These are phyloP conservation scores for Chelonus formosanus DNA, from an alignment of 2,888 invertebrate genomes.

Conservation along the genomic window DNA sequence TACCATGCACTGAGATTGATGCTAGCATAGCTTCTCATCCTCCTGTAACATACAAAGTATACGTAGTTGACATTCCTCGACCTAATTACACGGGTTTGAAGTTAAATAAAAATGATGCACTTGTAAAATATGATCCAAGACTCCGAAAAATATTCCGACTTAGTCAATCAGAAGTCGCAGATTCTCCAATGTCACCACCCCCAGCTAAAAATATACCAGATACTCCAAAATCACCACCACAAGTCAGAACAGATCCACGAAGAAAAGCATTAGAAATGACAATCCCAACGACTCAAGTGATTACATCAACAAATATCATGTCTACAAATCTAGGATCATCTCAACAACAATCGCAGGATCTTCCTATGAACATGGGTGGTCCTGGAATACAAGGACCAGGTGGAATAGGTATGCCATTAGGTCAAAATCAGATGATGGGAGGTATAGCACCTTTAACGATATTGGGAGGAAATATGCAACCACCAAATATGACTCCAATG, in stretches of 20 bases:
- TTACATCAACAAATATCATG: constrained; percentile 28
- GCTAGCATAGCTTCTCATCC: constrained; percentile 82
- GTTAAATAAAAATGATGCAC: constrained; percentile 75
- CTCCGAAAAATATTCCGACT: constrained; percentile 78
- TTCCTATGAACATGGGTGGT: constrained; percentile 35
- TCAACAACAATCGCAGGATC: constrained; percentile 23
- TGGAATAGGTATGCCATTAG: constrained; percentile 50
- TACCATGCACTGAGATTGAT: constrained; percentile 87
- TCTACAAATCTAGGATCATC: constrained; percentile 15
- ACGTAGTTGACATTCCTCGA: constrained; percentile 73
- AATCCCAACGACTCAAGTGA: constrained; percentile 36
- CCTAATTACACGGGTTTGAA: constrained; percentile 81
- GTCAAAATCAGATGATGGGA: constrained; percentile 52
- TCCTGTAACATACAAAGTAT: constrained; percentile 75
- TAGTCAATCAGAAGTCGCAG: constrained; percentile 70
- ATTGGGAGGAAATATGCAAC: constrained; percentile 44
- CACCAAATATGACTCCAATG: constrained; percentile 39
- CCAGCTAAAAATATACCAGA: constrained; percentile 59
- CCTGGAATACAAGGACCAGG: constrained; percentile 36
- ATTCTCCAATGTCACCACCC: constrained; percentile 70
- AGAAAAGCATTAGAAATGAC: constrained; percentile 58
- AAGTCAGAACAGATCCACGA: constrained; percentile 58
- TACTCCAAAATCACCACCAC: constrained; percentile 63
- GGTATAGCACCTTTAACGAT: constrained; percentile 54
- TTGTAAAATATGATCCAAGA: constrained; percentile 79